A percentile compares a stretch with the other conserved stretches of the same genome.
These are phyloP conservation scores for Hyppa rectilinea DNA, from an alignment of 2,888 invertebrate genomes.

Conservation along the genomic window DNA sequence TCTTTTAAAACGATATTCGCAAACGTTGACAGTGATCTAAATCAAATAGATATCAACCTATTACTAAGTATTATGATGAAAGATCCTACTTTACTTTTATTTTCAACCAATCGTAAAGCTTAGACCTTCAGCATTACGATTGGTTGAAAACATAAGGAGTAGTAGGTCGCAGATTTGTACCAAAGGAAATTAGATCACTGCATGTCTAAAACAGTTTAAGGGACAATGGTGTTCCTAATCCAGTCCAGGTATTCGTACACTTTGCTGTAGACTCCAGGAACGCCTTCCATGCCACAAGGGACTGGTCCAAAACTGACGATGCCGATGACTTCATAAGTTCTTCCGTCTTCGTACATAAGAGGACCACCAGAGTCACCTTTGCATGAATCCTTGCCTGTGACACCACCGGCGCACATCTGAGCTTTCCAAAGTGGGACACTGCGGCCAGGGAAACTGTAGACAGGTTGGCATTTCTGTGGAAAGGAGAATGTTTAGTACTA, in stretches of 20 bases:
- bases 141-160: no score
- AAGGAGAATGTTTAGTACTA: background rate
- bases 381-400: conserved; percentile 82
- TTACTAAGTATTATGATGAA: background rate
- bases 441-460: conserved; percentile 42
- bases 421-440: conserved; percentile 32
- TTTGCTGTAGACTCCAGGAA: conserved; percentile 92
- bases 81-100: background rate
- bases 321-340: conserved; percentile 81
- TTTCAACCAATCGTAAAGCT: background rate
- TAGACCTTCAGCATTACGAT: no score
- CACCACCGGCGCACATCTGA: conserved; percentile 56
- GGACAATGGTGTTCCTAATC: conserved; percentile 80
- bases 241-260: conserved; percentile 90
- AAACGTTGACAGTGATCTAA: conserved; percentile 35
- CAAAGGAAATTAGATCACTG: conserved; percentile 35
- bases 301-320: conserved; percentile 92
- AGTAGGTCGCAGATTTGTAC: background rate
- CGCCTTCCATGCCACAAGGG: conserved; percentile 89
- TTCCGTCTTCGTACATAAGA: conserved; percentile 84
- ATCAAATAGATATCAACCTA: conserved; percentile 8
- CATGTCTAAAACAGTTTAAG: conserved; percentile 40
- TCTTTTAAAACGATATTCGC: conserved; percentile 5
- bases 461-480: conserved; percentile 47
- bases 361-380: conserved; percentile 92